Evolutionary conservation across 2,113 vertebrate genomes (phyloP).

Genomic region (Clarias macrocephalus): DNA sequence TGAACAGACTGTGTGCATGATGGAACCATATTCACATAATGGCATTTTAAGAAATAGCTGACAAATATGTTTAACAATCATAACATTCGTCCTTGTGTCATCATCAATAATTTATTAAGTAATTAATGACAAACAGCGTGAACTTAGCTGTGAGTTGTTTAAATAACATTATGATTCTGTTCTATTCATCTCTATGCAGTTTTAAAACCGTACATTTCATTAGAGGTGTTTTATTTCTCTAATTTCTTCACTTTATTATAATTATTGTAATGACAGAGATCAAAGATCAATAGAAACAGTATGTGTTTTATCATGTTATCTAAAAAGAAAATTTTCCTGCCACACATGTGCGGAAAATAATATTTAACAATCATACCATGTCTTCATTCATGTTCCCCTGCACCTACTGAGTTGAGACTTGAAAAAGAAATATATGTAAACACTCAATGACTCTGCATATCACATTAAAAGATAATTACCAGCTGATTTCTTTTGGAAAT

Average conservation of each 20-base stretch:
- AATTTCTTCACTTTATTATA: not conserved
- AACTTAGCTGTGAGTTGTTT: not conserved
- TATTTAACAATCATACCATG: not conserved
- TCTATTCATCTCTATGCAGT: not conserved
- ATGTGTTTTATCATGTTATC: too few species aligned
- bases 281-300: not conserved
- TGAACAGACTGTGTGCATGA: not conserved
- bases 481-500: not conserved
- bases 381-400: not conserved
- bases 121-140: not conserved
- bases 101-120: not conserved
- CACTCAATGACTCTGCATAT: not conserved
- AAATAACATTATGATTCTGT: not conserved
- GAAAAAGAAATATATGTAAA: not conserved
- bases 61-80: not conserved
- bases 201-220: not conserved
- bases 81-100: not conserved
- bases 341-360: not conserved
- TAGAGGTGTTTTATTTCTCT: not conserved
- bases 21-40: not conserved
- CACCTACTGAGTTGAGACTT: not conserved
- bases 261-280: not conserved
- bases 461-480: not conserved
- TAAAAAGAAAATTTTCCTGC: too few species aligned
- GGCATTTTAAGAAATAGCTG: not conserved